Conservation (phyloP, 2,888 invertebrate genomes). For the Crocallis elinguaria region DNA sequence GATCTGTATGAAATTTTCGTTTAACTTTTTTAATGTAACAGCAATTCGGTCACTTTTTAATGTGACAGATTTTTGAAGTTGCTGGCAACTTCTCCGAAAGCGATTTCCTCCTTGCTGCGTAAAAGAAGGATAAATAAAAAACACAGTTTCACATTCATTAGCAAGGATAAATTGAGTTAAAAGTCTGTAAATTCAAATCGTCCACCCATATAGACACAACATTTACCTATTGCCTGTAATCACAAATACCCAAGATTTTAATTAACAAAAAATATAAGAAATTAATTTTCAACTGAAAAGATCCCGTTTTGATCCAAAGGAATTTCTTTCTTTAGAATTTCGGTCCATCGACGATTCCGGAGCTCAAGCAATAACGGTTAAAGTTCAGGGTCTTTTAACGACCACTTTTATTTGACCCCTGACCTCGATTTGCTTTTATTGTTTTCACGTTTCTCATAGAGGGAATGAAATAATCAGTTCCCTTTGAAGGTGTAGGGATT, state of each 20-base stretch:
- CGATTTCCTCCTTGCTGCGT: no score
- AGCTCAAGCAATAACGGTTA: constrained; percentile 25
- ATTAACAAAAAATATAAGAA: constrained; percentile 21
- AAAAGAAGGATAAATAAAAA: no score
- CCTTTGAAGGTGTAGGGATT: constrained; percentile 25
- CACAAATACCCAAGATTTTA: constrained; percentile 10
- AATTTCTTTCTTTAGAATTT: constrained; percentile 16
- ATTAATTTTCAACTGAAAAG: constrained; percentile 17
- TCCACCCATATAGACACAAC: background rate
- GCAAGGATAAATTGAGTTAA: no score
- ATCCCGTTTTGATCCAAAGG: constrained; percentile 13
- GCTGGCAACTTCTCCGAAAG: no score
- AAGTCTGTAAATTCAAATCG: background rate
- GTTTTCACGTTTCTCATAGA: constrained; percentile 37
- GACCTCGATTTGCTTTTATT: constrained; percentile 39
- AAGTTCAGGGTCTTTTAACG: constrained; percentile 35
- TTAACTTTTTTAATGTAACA: no score
- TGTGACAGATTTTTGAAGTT: no score
- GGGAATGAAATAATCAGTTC: constrained; percentile 35
- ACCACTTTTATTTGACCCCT: constrained; percentile 37
- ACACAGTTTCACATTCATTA: no score
- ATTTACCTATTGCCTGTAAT: background rate
- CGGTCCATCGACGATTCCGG: constrained; percentile 7
- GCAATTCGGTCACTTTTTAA: no score
- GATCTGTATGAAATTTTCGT: no score